Conservation (phyloP, 37 sponge, comb jelly and placozoan genomes). For the Halisarca cf. caerulea region DNA sequence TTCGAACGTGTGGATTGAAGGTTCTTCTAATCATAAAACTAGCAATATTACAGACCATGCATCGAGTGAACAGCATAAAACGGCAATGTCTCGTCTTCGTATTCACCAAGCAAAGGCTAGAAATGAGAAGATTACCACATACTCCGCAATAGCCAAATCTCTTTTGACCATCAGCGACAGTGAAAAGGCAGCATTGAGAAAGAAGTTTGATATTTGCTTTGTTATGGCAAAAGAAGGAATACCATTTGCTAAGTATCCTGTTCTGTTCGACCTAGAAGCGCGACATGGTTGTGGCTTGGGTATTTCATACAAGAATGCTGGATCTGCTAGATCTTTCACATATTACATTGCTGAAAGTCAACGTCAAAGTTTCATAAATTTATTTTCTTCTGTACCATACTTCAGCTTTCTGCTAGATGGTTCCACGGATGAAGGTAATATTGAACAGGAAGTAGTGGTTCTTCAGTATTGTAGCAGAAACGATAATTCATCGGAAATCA, state of each 20-base stretch:
- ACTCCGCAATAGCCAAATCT: conserved; percentile 47
- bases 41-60: conserved; percentile 62
- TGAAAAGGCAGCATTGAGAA: conserved; percentile 35
- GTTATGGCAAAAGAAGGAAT: conserved; percentile 54
- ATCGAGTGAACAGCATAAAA: conserved; percentile 40
- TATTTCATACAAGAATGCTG: conserved; percentile 46
- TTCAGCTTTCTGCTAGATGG: conserved; percentile 63
- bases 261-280: conserved; percentile 44
- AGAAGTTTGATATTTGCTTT: conserved; percentile 59
- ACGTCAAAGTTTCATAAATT: conserved; percentile 28
- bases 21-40: conserved; percentile 30
- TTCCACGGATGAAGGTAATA: conserved; percentile 54
- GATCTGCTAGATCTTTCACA: conserved; percentile 43
- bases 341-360: conserved; percentile 58
- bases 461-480: conserved; percentile 48
- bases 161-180: conserved; percentile 37
- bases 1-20: conserved; percentile 50
- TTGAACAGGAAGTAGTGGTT: conserved; percentile 57
- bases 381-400: conserved; percentile 23
- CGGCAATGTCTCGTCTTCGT: conserved; percentile 50
- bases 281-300: conserved; percentile 59
- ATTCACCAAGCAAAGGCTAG: conserved; percentile 34
- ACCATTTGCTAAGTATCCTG: conserved; percentile 35
- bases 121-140: conserved; percentile 32
- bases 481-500: conserved; percentile 25